Base-by-base conservation (phyloP, 35 echinoderm and acorn worm species). In the Stichopus chloronotus region DNA sequence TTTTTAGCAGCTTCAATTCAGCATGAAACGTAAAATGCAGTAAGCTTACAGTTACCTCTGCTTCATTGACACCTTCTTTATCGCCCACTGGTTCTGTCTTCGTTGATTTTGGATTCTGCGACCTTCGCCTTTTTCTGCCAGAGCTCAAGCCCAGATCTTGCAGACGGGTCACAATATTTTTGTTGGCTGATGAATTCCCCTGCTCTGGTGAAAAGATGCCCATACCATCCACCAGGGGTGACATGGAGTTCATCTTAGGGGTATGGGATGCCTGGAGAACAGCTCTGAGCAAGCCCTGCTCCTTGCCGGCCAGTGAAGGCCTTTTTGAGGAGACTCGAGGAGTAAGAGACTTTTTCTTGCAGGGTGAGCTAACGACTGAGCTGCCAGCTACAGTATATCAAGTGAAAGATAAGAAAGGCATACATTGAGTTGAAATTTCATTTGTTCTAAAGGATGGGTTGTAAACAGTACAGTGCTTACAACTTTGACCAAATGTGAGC, bases 181-280 rank as follows among this genome's bases (percentile, higher is more conserved):
- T 57, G 7, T 57, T 43, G 8, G 80, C n/a, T 55, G 80, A 56
- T 13, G 80, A 55, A 20, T 8, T 2, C 4, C 14, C n/a, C 11
- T 52, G 20, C 30, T 79, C 6, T 2, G 24, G 77, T 79, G 30
- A 53, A 8, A 55, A 14, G 55, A 13, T 55, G 52, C 6, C 14
- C 16, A 17, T 55, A 17, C 55, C 17, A 43, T 83, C 19, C 8
- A 4, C 80, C 43, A 16, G 7, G 43, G 80, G 53, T 83, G 53
- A 43, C 3, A 11, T 7, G 7, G 25, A 43, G 55, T 52, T 12
- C 52, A 83, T 56, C 53, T 83, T 83, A 55, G 80, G 80, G 53
- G 80, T 83, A 83, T 55, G 80, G n/a, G 80, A 83, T 54, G 80
- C 80, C 17, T 83, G 80, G n/a, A 83, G 80, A 19, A 83, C 80